These are phyloP conservation scores for Cantharis rufa DNA, from an alignment of 2,888 invertebrate genomes.

Conservation along the genomic window DNA sequence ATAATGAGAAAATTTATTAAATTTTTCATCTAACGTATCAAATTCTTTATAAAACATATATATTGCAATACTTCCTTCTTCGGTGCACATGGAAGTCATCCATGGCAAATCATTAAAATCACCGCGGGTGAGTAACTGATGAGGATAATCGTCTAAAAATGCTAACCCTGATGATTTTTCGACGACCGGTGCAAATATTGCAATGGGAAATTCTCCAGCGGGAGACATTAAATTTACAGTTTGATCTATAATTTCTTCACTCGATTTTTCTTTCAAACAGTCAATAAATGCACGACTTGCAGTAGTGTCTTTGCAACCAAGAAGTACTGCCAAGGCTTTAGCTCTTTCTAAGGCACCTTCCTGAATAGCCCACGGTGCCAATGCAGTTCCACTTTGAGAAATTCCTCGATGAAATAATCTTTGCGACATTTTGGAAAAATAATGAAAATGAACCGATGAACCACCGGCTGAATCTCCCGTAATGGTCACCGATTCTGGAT, in stretches of 20 bases:
- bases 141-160: constrained; percentile 69
- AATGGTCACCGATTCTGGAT: constrained; percentile 49
- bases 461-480: constrained; percentile 50
- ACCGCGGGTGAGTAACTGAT: constrained; percentile 63
- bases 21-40: not conserved
- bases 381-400: constrained; percentile 71
- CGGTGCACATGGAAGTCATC: constrained; percentile 66
- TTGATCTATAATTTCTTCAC: constrained; percentile 61
- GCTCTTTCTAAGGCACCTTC: constrained; percentile 64
- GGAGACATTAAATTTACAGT: constrained; percentile 60
- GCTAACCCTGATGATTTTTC: constrained; percentile 56
- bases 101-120: constrained; percentile 68
- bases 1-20: not conserved
- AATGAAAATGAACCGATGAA: constrained; percentile 50
- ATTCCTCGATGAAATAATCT: constrained; percentile 64
- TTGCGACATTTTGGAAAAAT: constrained; percentile 46
- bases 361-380: constrained; percentile 61
- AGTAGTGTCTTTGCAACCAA: constrained; percentile 65
- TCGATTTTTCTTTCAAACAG: constrained; percentile 66
- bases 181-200: constrained; percentile 44
- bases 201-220: constrained; percentile 33
- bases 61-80: constrained; percentile 68
- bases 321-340: constrained; percentile 59
- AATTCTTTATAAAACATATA: not conserved
- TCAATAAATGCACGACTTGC: constrained; percentile 60